Percentiles rank a stretch among this genome's conserved stretches.
Evolutionary conservation across 1,140 invertebrate species (phyloP).

Genomic region (Agraylea sexmaculata): DNA sequence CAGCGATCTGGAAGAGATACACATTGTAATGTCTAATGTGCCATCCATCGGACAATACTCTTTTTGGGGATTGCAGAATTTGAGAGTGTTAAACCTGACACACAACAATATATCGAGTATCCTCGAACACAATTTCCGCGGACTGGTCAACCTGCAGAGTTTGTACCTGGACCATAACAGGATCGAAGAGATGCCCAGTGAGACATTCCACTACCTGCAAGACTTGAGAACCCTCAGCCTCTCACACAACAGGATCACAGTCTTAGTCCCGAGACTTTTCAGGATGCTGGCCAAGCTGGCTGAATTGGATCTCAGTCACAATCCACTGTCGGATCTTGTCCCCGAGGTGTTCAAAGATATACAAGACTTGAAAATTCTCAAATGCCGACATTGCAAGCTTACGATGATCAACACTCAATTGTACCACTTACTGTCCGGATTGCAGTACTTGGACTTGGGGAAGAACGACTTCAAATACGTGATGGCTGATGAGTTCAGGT

Average conservation of each 20-base stretch:
- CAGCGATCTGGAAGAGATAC: slow-evolving; percentile 55
- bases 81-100: slow-evolving; percentile 58
- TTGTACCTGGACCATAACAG: slow-evolving; percentile 77
- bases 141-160: slow-evolving; percentile 62
- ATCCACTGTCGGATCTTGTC: slow-evolving; percentile 55
- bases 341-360: slow-evolving; percentile 69
- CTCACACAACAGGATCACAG: slow-evolving; percentile 54
- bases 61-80: slow-evolving; percentile 60
- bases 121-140: slow-evolving; percentile 69
- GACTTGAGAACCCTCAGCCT: slow-evolving; percentile 56
- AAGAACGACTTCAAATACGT: slow-evolving; percentile 69
- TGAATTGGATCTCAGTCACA: slow-evolving; percentile 60
- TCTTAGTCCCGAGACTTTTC: slow-evolving; percentile 56
- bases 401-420: slow-evolving; percentile 62
- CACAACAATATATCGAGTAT: slow-evolving; percentile 65
- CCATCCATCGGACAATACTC: slow-evolving; percentile 67
- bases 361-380: slow-evolving; percentile 53
- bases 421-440: slow-evolving; percentile 56
- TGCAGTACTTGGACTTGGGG: slow-evolving; percentile 60
- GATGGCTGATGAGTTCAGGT: slow-evolving; percentile 57
- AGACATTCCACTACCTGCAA: slow-evolving; percentile 57
- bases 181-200: slow-evolving; percentile 57
- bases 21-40: slow-evolving; percentile 62
- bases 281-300: slow-evolving; percentile 53
- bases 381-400: slow-evolving; percentile 55